Evolutionary conservation across 2,113 vertebrate species (phyloP).

Genomic region (Calonectris borealis): DNA sequence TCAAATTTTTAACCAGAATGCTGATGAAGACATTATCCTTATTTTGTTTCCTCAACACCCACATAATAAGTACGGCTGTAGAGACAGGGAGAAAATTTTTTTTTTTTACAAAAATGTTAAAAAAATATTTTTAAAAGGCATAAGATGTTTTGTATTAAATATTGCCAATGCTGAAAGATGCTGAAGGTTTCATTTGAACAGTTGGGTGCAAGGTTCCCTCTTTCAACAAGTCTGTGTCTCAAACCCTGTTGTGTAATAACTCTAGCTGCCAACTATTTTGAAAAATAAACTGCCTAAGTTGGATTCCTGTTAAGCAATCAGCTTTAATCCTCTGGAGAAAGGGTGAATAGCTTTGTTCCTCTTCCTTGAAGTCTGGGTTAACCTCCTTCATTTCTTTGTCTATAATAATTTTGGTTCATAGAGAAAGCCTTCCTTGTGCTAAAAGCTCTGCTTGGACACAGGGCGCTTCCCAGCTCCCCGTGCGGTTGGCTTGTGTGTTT

Average conservation of each 20-base stretch:
- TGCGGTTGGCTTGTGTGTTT: background rate
- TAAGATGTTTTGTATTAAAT: conserved; percentile 22
- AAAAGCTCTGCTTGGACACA: background rate
- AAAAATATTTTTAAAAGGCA: conserved; percentile 4
- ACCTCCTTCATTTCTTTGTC: background rate
- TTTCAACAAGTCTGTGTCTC: conserved; percentile 54
- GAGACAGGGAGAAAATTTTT: background rate
- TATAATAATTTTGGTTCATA: background rate
- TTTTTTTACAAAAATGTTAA: background rate
- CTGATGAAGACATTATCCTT: background rate
- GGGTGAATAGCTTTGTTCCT: conserved; percentile 38
- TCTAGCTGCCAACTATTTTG: conserved; percentile 47
- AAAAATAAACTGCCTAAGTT: conserved; percentile 56
- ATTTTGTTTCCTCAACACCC: background rate
- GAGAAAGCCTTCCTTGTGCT: background rate
- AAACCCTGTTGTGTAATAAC: conserved; percentile 45
- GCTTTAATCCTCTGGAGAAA: conserved; percentile 42
- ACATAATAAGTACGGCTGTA: background rate
- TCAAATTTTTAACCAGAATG: background rate
- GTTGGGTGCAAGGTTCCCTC: conserved; percentile 47
- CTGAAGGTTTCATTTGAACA: conserved; percentile 12
- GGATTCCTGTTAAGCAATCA: conserved; percentile 60
- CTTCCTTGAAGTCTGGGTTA: conserved; percentile 11
- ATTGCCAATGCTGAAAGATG: conserved; percentile 13
- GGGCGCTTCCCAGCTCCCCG: background rate